Percentiles rank a stretch among this genome's conserved stretches.
Evolutionary conservation across 2,113 vertebrate genomes (phyloP).

Genomic region (Pangasianodon hypophthalmus): DNA sequence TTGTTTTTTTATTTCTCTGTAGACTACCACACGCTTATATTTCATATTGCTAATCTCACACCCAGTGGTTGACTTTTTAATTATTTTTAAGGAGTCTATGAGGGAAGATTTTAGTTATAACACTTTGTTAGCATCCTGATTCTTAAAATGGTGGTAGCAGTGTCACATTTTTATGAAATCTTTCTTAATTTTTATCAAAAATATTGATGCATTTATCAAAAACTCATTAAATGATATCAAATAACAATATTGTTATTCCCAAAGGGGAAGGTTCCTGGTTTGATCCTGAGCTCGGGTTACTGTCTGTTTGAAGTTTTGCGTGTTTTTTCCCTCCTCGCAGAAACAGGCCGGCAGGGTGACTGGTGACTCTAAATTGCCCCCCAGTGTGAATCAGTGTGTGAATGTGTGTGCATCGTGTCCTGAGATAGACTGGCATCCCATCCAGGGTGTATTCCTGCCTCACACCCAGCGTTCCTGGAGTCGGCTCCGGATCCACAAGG

Average conservation of each 20-base stretch:
- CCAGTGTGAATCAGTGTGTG: background rate
- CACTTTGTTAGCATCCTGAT: background rate
- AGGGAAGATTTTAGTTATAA: background rate
- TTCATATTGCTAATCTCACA: background rate
- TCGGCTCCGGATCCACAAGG: background rate
- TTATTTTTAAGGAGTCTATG: background rate
- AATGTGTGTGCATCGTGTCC: background rate
- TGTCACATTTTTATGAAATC: background rate
- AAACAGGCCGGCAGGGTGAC: background rate
- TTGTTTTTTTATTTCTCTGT: background rate
- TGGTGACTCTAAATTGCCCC: background rate
- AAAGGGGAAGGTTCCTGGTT: background rate
- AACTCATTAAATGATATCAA: background rate
- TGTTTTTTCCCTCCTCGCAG: background rate
- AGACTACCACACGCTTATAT: background rate
- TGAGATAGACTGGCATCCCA: background rate
- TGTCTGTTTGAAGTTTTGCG: background rate
- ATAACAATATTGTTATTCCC: background rate
- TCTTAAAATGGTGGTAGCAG: background rate
- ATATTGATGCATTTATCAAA: background rate
- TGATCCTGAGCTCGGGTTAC: background rate
- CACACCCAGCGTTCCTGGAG: background rate
- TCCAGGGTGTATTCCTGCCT: background rate
- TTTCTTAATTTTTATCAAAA: background rate
- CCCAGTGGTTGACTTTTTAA: background rate